Base-by-base conservation (phyloP, 2,113 vertebrate genomes). In the Cyanocitta stelleri region DNA sequence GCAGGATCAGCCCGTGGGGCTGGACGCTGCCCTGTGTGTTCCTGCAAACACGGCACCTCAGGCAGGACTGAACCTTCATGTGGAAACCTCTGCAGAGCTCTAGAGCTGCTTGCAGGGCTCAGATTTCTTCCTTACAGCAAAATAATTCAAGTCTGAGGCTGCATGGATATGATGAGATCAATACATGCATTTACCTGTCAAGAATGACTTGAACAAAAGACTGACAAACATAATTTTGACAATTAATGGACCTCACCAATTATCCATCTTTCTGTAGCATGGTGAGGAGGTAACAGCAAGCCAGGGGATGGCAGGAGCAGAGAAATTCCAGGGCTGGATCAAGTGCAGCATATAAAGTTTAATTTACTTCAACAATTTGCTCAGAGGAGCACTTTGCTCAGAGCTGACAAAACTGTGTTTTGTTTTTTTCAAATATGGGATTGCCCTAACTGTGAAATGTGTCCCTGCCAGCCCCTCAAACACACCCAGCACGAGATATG, bases 401-500 rank as follows among this genome's bases (percentile, higher is more conserved):
- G 83, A 72, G 58, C 62, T 64, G 39, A 33, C 33, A 72, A 63
- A 73, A 49, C 4, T 46, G 1, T 32, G 71, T 61, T 69, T 93
- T 61, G 37, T 4, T 85, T 84, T 74, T 74, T 44, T 30, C 16
- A 35, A 52, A 27, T 26, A 55, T 14, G 23, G 46, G 37, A 41
- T 41, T 44, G 43, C 37, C 69, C 35, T 69, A 33, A n/a, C 12
- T 63, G 30, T 59, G 83, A 86, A 16, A 19, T 0, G 2, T 35
- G 46, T 74, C 43, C 33, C 35, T 59, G 33, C 39, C 88, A 93
- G 54, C 39, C n/a, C 46, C 76, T 61, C 55, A 46, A 21, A 80
- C 23, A 33, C 46, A 41, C 4, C 39, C n/a, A 43, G 46, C 20
- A 27, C 0, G 2, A 59, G 51, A 49, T 39, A 37, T 0, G 0